Evolutionary conservation across 2,797 vertebrate genomes (phyloP).

Genomic region (Martes flavigula): DNA sequence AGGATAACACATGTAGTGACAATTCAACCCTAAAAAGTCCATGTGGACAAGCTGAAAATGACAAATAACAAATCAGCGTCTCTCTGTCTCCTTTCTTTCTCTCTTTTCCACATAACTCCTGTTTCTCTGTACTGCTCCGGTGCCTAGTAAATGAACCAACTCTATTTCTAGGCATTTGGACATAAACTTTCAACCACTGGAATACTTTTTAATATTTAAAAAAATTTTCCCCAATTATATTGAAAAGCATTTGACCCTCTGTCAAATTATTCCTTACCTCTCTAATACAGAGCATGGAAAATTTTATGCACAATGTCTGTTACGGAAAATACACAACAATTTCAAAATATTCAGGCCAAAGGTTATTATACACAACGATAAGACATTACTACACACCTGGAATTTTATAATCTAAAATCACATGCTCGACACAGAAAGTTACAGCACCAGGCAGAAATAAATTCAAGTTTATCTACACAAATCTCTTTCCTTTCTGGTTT

Average conservation of each 20-base stretch:
- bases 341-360: not conserved
- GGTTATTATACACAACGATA: constrained; percentile 51
- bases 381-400: constrained; percentile 3
- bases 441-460: constrained; percentile 26
- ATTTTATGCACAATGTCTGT: not conserved
- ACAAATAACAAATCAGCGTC: constrained; percentile 48
- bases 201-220: not conserved
- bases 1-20: constrained; percentile 89
- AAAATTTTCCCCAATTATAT: not conserved
- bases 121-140: not conserved
- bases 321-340: not conserved
- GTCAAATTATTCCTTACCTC: not conserved
- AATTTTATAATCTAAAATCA: constrained; percentile 54
- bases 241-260: not conserved
- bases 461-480: constrained; percentile 49
- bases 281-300: not conserved
- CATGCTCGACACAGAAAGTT: constrained; percentile 47
- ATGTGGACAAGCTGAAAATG: constrained; percentile 86
- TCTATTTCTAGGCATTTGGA: not conserved
- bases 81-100: not conserved
- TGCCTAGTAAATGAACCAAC: not conserved
- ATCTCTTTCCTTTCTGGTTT: constrained; percentile 50
- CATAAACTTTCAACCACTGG: not conserved
- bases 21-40: constrained; percentile 89
- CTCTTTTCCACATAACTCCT: not conserved